Evolutionary conservation across 2,888 invertebrate species (phyloP), one percentile per base, ranked within the genome.

Genomic region (Dolomedes plantarius): DNA sequence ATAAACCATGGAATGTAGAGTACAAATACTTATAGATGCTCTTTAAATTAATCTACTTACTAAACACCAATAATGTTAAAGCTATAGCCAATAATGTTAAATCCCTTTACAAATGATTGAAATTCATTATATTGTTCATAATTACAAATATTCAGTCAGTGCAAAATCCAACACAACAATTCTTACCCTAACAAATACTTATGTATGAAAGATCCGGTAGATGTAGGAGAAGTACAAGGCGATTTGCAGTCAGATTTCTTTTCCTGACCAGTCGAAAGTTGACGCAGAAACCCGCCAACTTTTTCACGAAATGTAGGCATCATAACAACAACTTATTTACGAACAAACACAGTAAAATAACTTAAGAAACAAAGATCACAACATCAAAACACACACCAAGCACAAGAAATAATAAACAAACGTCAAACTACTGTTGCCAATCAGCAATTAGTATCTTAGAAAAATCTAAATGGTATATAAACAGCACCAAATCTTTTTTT

Each of bases 221-320:
- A 80, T 56, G 87, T 87, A 16, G 87, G 87, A 11, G 87, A 87
- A n/a, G 85, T 87, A 41, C 83, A 85, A 11, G 83, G 75, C 9
- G 87, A 87, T 76, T 80, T 87, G 41, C 39, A 41, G 56, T 87
- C 82, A 16, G 81, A 74, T 72, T 83, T 83, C 62, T 62, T 78
- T 69, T 87, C 87, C 62, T 82, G 78, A n/a, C 85, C 85, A 1
- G 87, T 80, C 23, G 87, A 87, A 27, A 85, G 68, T 68, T 87
- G 87, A 11, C 85, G 64, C 5, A 87, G 68, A 80, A 87, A 87
- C 11, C 82, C 87, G 31, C 78, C 83, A 50, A 87, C 87, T 73
- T 87, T 87, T 72, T 87, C 87, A 39, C 83, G 75, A 76, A 87
- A 85, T 46, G 87, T 87, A 19, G 87, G 87, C 87, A 87, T 87